Evolutionary conservation across 1,140 invertebrate species (phyloP).

Genomic region (Globodera ellingtonae): DNA sequence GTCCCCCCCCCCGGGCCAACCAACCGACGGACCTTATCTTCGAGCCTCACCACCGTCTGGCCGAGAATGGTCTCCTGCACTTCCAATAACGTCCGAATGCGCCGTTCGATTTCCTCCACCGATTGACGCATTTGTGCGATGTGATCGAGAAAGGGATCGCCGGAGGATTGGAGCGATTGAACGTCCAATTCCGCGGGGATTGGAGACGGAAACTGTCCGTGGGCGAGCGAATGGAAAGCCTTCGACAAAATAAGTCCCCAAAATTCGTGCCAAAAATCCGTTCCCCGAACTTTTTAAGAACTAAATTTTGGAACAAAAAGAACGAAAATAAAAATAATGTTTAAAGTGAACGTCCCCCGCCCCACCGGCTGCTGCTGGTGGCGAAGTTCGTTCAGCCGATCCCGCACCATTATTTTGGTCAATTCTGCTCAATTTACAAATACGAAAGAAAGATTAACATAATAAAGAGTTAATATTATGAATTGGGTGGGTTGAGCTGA

Average conservation of each 20-base stretch:
- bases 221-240: background rate
- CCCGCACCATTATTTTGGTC: constrained; percentile 11
- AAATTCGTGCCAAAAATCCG: too few species aligned
- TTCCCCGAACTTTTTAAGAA: too few species aligned
- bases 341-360: background rate
- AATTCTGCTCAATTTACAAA: background rate
- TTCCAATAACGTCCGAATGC: constrained; percentile 13
- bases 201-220: background rate
- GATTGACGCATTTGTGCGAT: constrained; percentile 9
- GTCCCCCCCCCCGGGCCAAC: too few species aligned
- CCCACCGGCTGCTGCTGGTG: constrained; percentile 16
- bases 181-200: background rate
- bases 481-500: background rate
- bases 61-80: constrained; percentile 23
- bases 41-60: constrained; percentile 4
- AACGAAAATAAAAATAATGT: background rate
- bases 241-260: background rate
- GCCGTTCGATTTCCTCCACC: constrained; percentile 20
- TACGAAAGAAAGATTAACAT: background rate
- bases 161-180: constrained; percentile 2
- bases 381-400: constrained; percentile 12
- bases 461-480: constrained; percentile 18
- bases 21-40: constrained; percentile 4
- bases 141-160: constrained; percentile 15
- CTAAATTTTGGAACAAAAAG: too few species aligned